Percentiles rank a stretch among this genome's conserved stretches.
These are phyloP conservation scores for Ennomos erosarius DNA, from an alignment of 2,888 invertebrate species.

Conservation along the genomic window DNA sequence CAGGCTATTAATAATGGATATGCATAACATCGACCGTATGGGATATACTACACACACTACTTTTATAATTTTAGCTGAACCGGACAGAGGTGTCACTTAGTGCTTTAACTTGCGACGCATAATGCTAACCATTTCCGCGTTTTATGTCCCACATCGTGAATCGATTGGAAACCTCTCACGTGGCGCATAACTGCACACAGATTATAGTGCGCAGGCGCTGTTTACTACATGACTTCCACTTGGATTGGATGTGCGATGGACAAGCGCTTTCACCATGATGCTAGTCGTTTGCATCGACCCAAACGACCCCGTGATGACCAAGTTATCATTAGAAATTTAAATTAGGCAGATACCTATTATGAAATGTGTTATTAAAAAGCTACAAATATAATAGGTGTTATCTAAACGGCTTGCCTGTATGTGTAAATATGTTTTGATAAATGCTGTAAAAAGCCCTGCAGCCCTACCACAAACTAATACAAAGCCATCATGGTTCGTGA, in stretches of 20 bases:
- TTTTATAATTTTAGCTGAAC: too few relatives aligned
- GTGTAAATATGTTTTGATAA: neutral
- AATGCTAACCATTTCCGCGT: slow-evolving; percentile 47
- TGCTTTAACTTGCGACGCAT: slow-evolving; percentile 28
- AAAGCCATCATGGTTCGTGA: too few relatives aligned
- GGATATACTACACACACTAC: too few relatives aligned
- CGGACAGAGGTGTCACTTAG: slow-evolving; percentile 8
- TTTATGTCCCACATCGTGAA: slow-evolving; percentile 28
- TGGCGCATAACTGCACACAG: slow-evolving; percentile 25
- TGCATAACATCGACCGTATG: too few relatives aligned
- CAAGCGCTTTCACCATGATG: slow-evolving; percentile 49
- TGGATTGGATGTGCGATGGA: slow-evolving; percentile 26
- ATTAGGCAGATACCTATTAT: neutral
- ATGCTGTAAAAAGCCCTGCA: neutral
- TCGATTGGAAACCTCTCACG: slow-evolving; percentile 46
- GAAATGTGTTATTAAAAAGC: slow-evolving; percentile 27
- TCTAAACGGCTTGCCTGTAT: slow-evolving; percentile 9
- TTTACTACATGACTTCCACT: slow-evolving; percentile 4
- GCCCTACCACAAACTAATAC: too few relatives aligned
- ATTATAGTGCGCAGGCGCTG: slow-evolving; percentile 20
- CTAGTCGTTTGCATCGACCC: slow-evolving; percentile 43
- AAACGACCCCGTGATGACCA: slow-evolving; percentile 47
- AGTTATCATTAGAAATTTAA: slow-evolving; percentile 27
- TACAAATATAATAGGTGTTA: slow-evolving; percentile 18
- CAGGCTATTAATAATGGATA: too few relatives aligned